Conservation (phyloP, 2,888 invertebrate species). For the Limenitis camilla region DNA sequence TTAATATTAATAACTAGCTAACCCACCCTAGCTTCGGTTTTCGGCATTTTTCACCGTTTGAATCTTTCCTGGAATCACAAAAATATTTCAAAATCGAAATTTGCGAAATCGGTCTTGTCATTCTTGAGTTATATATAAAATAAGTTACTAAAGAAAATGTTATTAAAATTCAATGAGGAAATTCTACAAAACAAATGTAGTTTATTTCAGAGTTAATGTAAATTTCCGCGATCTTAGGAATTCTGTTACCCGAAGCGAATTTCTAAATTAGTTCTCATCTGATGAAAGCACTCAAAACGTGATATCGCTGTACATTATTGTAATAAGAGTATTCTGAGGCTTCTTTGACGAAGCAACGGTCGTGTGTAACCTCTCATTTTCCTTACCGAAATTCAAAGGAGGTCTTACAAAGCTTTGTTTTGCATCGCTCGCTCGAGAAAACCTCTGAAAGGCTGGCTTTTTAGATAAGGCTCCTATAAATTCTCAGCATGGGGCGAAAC, state of each 20-base stretch:
- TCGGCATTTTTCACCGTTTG: too few species aligned
- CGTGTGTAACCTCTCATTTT: slow-evolving; percentile 69
- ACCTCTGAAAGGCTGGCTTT: slow-evolving; percentile 69
- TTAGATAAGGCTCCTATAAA: slow-evolving; percentile 71
- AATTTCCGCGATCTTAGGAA: background rate
- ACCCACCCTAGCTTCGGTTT: too few species aligned
- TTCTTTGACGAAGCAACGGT: slow-evolving; percentile 55
- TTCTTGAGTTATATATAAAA: too few species aligned
- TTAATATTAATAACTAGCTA: too few species aligned
- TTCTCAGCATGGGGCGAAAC: slow-evolving; percentile 57
- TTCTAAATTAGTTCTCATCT: slow-evolving; percentile 20
- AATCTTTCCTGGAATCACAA: too few species aligned
- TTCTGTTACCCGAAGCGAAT: slow-evolving; percentile 8
- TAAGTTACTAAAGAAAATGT: too few species aligned
- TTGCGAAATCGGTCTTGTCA: too few species aligned
- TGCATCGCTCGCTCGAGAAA: slow-evolving; percentile 64
- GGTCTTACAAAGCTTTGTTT: slow-evolving; percentile 72
- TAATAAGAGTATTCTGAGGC: slow-evolving; percentile 63
- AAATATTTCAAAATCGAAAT: too few species aligned
- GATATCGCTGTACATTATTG: slow-evolving; percentile 66
- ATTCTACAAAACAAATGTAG: too few species aligned
- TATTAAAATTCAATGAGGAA: too few species aligned
- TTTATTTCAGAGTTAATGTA: background rate
- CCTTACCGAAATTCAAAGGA: slow-evolving; percentile 72
- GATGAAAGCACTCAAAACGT: slow-evolving; percentile 49